Evolutionary conservation across 30 jellyfish, hydroid and myxozoan species (phyloP).

Genomic region (Mastigias papua): DNA sequence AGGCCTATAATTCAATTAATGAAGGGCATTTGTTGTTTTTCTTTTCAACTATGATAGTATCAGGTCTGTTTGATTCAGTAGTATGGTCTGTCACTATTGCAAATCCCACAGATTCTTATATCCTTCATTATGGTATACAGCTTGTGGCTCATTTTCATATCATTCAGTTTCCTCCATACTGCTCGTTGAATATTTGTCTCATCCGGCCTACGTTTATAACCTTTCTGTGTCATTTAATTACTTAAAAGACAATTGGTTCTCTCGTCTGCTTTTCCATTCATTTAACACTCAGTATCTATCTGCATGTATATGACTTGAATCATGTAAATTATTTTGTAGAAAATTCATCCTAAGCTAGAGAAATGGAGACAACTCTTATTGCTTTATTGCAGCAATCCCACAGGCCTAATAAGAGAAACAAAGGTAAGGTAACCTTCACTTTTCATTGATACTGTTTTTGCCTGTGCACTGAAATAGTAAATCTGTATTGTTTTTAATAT

Average conservation of each 20-base stretch:
- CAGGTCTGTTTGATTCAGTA: no score
- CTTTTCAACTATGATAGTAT: no score
- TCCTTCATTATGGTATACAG: no score
- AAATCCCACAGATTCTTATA: no score
- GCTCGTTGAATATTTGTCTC: background rate
- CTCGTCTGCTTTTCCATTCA: background rate
- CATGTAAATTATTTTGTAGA: background rate
- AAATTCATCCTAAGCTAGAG: constrained; percentile 60
- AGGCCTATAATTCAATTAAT: no score
- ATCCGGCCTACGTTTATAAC: background rate
- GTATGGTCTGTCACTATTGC: no score
- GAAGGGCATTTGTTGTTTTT: no score
- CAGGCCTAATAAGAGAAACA: constrained; percentile 32
- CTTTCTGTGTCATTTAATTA: background rate
- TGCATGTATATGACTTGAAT: background rate
- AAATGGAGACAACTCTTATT: constrained; percentile 65
- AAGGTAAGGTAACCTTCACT: constrained; percentile 2
- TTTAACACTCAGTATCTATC: background rate
- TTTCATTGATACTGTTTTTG: background rate
- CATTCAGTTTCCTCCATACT: background rate
- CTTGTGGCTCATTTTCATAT: no score
- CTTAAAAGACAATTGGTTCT: no score
- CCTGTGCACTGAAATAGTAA: no score
- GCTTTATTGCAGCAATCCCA: constrained; percentile 39
- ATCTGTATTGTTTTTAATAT: no score